These are phyloP conservation scores for Dipodomys spectabilis DNA, from an alignment of 2,113 vertebrate species.

Conservation along the genomic window DNA sequence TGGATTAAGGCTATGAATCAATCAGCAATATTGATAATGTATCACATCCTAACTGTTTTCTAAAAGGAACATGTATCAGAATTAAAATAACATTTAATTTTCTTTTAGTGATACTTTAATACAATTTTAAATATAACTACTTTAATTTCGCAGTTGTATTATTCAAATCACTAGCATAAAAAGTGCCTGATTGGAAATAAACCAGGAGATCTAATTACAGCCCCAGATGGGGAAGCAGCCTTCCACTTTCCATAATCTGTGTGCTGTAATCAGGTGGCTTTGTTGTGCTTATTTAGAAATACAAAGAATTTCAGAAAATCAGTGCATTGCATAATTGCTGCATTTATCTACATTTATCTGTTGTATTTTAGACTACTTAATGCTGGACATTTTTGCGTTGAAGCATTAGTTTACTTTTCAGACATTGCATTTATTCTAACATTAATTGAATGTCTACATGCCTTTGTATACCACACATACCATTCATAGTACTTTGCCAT, in stretches of 20 bases:
- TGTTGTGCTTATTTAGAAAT: constrained; percentile 76
- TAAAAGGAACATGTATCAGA: constrained; percentile 26
- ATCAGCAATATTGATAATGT: constrained; percentile 48
- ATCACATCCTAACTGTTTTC: not conserved
- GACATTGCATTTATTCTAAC: constrained; percentile 59
- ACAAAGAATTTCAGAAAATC: constrained; percentile 76
- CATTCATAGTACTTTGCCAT: constrained; percentile 40
- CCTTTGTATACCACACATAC: constrained; percentile 52
- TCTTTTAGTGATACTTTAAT: constrained; percentile 51
- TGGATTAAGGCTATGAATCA: constrained; percentile 45
- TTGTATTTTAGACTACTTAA: constrained; percentile 66
- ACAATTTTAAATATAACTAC: constrained; percentile 66
- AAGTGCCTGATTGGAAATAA: constrained; percentile 75
- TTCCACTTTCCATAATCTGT: constrained; percentile 57
- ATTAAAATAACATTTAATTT: constrained; percentile 50
- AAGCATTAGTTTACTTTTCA: constrained; percentile 69
- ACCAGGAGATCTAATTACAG: constrained; percentile 75
- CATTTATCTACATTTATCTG: constrained; percentile 76
- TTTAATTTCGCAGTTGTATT: constrained; percentile 61
- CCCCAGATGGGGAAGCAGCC: constrained; percentile 54
- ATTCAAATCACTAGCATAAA: constrained; percentile 69
- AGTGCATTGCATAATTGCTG: constrained; percentile 71
- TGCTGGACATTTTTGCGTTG: constrained; percentile 66
- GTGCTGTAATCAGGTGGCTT: constrained; percentile 78
- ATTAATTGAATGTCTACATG: constrained; percentile 69